phyloP scores from a whole-genome alignment of 2,888 invertebrate species.

The Abscondita cerata region DNA sequence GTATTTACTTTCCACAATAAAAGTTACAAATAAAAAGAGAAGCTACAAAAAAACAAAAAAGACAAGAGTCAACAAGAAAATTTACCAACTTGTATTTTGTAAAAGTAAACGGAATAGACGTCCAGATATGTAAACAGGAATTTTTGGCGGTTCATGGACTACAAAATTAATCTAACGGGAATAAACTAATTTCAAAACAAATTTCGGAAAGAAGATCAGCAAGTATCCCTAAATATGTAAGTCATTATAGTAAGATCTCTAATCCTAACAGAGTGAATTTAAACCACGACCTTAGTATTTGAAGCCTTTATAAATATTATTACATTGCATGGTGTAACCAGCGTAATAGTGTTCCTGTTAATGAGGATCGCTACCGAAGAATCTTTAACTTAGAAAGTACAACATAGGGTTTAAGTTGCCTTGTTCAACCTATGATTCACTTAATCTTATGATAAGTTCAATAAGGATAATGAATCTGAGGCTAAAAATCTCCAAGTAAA shows the following conservation, averaged over 20 bases:
- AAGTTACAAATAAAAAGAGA: too few species aligned
- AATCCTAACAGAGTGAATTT: conserved; percentile 20
- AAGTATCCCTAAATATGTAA: conserved; percentile 13
- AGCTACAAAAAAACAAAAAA: too few species aligned
- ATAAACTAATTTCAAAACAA: conserved; percentile 31
- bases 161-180: conserved; percentile 19
- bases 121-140: conserved; percentile 10
- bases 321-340: conserved; percentile 34
- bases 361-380: conserved; percentile 23
- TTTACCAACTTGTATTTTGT: too few species aligned
- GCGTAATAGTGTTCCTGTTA: conserved; percentile 20
- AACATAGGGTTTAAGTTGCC: conserved; percentile 41
- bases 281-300: conserved; percentile 32
- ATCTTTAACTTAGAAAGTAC: conserved; percentile 32
- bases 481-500: conserved; percentile 11
- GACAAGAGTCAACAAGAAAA: too few species aligned
- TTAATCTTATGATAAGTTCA: background rate
- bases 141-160: conserved; percentile 11
- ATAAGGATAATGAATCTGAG: conserved; percentile 12
- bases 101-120: conserved; percentile 11
- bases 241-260: conserved; percentile 16
- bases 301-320: conserved; percentile 28
- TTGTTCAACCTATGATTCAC: conserved; percentile 30
- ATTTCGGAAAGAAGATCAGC: conserved; percentile 17
- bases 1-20: too few species aligned